A percentile compares a stretch with the other conserved stretches of the same genome.
Conservation (phyloP, 2,113 vertebrate species). For the Speoplatyrhinus poulsoni region DNA sequence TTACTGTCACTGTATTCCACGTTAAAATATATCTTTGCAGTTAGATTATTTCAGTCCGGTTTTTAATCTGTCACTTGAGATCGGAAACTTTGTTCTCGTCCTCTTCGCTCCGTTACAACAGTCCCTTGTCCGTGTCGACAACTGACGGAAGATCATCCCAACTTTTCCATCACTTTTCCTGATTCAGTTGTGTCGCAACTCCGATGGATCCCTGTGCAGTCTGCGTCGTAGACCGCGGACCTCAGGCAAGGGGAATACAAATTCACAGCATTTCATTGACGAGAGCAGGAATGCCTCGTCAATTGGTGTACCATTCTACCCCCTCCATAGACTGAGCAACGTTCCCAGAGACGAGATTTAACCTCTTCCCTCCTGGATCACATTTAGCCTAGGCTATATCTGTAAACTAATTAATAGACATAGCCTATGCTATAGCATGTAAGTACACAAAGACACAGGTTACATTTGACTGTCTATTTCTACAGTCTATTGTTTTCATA, state of each 20-base stretch:
- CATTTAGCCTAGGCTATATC: not conserved
- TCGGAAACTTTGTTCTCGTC: conserved; percentile 63
- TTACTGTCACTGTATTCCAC: conserved; percentile 30
- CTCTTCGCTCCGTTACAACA: conserved; percentile 9
- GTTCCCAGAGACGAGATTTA: conserved; percentile 68
- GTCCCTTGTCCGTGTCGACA: not conserved
- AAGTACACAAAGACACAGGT: too few relatives aligned
- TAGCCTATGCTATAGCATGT: too few relatives aligned
- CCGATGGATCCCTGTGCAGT: conserved; percentile 23
- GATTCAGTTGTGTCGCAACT: conserved; percentile 16
- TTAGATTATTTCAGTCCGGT: conserved; percentile 66
- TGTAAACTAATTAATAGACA: too few relatives aligned
- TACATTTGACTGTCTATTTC: too few relatives aligned
- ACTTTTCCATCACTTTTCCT: conserved; percentile 69
- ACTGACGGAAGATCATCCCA: conserved; percentile 51
- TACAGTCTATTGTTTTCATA: too few relatives aligned
- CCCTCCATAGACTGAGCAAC: conserved; percentile 47
- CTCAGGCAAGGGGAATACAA: conserved; percentile 66
- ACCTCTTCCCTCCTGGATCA: conserved; percentile 70
- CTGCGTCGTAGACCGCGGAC: conserved; percentile 47
- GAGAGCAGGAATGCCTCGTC: conserved; percentile 58
- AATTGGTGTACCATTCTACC: conserved; percentile 63
- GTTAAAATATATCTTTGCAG: conserved; percentile 22
- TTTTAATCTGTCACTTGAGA: conserved; percentile 53
- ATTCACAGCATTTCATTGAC: conserved; percentile 74